Conservation (phyloP, 2,113 vertebrate species). For the Mus musculus region GRCm39 chr14:119976501-119977000, state of each 20-base stretch:
- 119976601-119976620: neutral
- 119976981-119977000: neutral
- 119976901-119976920: neutral
- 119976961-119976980: neutral
- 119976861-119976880: neutral
- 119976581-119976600: neutral
- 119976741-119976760: neutral
- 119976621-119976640: neutral
- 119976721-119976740: neutral
- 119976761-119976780: neutral
- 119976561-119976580: neutral
- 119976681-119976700: neutral
- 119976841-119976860: neutral
- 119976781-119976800: neutral
- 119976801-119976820: neutral
- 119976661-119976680: constrained; percentile 51
- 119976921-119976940: neutral
- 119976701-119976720: constrained; percentile 11
- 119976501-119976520: constrained; percentile 19
- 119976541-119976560: neutral
- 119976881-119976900: rapidly evolving
- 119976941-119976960: neutral
- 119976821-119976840: neutral
- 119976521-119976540: neutral
- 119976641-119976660: neutral